phyloP scores from a whole-genome alignment of 2,888 invertebrate species.

The Melanostoma scalare region DNA sequence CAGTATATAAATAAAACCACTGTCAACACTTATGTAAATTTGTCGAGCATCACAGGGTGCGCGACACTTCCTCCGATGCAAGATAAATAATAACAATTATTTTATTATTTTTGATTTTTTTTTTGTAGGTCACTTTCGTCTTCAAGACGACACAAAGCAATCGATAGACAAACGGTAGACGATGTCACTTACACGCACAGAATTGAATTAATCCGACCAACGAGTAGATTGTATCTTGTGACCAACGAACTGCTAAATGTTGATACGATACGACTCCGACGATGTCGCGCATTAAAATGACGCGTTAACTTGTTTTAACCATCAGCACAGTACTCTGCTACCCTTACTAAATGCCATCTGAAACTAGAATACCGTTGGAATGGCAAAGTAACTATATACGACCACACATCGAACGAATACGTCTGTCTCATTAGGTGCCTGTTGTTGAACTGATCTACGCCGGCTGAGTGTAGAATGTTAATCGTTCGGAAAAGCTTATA shows the following conservation, averaged over 20 bases:
- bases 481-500: conserved; percentile 60
- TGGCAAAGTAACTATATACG: conserved; percentile 23
- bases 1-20: conserved; percentile 63
- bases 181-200: conserved; percentile 36
- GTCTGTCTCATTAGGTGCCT: conserved; percentile 58
- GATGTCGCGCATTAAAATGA: conserved; percentile 39
- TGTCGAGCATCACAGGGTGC: conserved; percentile 36
- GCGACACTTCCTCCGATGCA: background rate
- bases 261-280: conserved; percentile 35
- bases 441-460: conserved; percentile 66
- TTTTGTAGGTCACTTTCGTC: conserved; percentile 35
- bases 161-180: conserved; percentile 58
- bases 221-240: conserved; percentile 24
- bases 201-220: conserved; percentile 11
- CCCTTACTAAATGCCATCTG: conserved; percentile 44
- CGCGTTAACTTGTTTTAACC: conserved; percentile 15
- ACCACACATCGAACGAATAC: background rate
- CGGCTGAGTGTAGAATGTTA: conserved; percentile 38
- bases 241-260: conserved; percentile 16
- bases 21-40: conserved; percentile 63
- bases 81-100: background rate
- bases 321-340: conserved; percentile 7
- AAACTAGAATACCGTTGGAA: conserved; percentile 7
- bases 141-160: no score
- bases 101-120: no score